Conservation (phyloP, 2,797 vertebrate genomes). For the Thaleichthys pacificus region DNA sequence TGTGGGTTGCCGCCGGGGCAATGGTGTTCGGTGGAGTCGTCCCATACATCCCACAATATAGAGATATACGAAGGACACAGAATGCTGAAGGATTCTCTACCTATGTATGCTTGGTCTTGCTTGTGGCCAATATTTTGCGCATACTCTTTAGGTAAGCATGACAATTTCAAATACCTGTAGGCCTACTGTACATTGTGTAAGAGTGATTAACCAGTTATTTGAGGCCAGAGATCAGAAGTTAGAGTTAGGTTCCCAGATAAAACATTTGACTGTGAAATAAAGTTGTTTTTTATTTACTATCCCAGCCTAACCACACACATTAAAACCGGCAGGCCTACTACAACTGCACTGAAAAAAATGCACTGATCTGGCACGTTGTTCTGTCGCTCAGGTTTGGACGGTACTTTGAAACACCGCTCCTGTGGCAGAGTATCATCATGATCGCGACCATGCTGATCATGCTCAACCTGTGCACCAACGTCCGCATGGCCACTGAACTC, state of each 20-base stretch:
- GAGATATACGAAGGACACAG: constrained; percentile 88
- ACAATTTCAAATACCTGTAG: background rate
- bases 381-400: constrained; percentile 82
- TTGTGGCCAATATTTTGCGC: constrained; percentile 92
- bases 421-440: constrained; percentile 97
- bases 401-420: constrained; percentile 88
- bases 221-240: too few species aligned
- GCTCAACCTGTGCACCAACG: constrained; percentile 91
- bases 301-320: background rate
- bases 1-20: constrained; percentile 87
- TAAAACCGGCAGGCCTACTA: background rate
- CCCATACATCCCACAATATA: constrained; percentile 94
- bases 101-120: constrained; percentile 91
- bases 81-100: constrained; percentile 95
- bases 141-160: constrained; percentile 90
- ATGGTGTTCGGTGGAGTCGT: constrained; percentile 96
- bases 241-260: too few species aligned
- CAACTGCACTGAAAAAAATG: too few species aligned
- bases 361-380: too few species aligned
- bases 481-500: constrained; percentile 84
- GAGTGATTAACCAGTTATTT: too few species aligned
- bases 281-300: too few species aligned
- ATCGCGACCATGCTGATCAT: constrained; percentile 93
- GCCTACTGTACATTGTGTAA: background rate
- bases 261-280: too few species aligned